phyloP scores from a whole-genome alignment of 1,140 invertebrate species.

The Cydia amplana region DNA sequence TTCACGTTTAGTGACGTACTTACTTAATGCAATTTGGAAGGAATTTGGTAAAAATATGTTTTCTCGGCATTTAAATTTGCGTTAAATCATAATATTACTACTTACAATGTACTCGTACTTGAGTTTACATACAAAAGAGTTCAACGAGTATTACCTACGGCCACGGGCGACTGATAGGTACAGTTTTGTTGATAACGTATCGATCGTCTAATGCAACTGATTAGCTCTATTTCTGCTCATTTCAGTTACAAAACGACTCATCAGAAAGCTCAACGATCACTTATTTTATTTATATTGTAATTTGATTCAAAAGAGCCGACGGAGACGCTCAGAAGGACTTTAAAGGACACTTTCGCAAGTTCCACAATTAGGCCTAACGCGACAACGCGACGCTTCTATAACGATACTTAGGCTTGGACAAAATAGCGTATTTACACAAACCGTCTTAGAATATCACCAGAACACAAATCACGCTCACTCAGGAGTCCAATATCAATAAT shows the following conservation, averaged over 20 bases:
- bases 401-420: slow-evolving; percentile 52
- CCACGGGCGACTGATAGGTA: slow-evolving; percentile 53
- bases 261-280: slow-evolving; percentile 1
- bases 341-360: slow-evolving; percentile 66
- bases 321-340: slow-evolving; percentile 55
- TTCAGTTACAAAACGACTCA: slow-evolving; percentile 34
- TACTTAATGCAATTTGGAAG: neutral
- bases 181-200: slow-evolving; percentile 51
- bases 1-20: too few species aligned
- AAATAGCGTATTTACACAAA: slow-evolving; percentile 69
- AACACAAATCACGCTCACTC: slow-evolving; percentile 72
- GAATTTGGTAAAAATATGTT: neutral
- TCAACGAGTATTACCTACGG: slow-evolving; percentile 68
- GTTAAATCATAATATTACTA: neutral
- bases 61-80: neutral
- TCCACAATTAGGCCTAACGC: slow-evolving; percentile 65
- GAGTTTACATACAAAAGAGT: slow-evolving; percentile 62
- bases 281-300: neutral
- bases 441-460: slow-evolving; percentile 62
- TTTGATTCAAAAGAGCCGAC: slow-evolving; percentile 48
- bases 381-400: slow-evolving; percentile 45
- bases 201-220: slow-evolving; percentile 61
- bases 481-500: slow-evolving; percentile 65
- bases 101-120: neutral
- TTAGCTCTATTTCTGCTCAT: slow-evolving; percentile 49